phyloP scores from a whole-genome alignment of 2,113 vertebrate genomes.

The Elephantulus edwardii region DNA sequence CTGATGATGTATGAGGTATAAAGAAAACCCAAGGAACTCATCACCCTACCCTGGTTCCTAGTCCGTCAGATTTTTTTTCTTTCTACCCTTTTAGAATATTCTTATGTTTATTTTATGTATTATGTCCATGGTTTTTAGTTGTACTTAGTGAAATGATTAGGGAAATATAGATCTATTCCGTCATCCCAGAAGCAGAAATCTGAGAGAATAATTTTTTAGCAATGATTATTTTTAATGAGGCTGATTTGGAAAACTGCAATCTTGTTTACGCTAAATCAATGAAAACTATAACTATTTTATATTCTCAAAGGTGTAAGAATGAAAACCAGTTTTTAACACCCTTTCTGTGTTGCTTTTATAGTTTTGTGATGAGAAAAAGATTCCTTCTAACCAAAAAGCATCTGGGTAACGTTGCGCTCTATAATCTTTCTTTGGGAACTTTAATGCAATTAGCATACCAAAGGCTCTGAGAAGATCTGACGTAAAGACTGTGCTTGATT shows the following conservation, averaged over 20 bases:
- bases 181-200: conserved; percentile 30
- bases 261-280: conserved; percentile 50
- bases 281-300: conserved; percentile 55
- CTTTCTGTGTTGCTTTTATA: conserved; percentile 22
- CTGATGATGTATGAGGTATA: no score
- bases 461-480: conserved; percentile 36
- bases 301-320: conserved; percentile 36
- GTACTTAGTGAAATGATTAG: background rate
- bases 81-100: background rate
- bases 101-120: background rate
- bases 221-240: no score
- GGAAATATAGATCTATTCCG: background rate
- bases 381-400: conserved; percentile 17
- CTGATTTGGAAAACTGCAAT: conserved; percentile 30
- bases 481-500: background rate
- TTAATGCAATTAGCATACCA: background rate
- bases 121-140: background rate
- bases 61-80: background rate
- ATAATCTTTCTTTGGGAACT: no score
- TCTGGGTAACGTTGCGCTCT: conserved; percentile 34
- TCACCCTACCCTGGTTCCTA: background rate
- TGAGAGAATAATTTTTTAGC: conserved; percentile 30
- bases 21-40: background rate
- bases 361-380: background rate
- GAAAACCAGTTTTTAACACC: conserved; percentile 11